Evolutionary conservation across 2,797 vertebrate genomes (phyloP), one percentile per base, ranked within the genome.

Genomic region (Delichon dasypus): DNA sequence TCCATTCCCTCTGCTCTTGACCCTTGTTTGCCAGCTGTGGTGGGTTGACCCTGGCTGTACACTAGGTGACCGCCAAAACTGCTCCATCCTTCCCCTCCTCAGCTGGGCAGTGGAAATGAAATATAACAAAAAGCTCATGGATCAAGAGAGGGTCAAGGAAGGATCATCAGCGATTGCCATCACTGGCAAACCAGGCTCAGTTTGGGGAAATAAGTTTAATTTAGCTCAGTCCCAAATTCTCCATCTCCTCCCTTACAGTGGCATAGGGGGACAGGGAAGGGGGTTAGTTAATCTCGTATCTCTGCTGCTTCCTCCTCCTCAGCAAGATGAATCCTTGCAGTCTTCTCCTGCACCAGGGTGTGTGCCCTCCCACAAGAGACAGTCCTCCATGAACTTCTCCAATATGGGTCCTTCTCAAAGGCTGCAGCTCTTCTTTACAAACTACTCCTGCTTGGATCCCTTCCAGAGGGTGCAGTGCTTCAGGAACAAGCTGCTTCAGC

Each of bases 231-330:
- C 10, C 26, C 29, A 38, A 30, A 57, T 38, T 76, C 60, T 73
- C 36, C 11, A 4, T n/a, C 19, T 70, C 30, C 10, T 77, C 13
- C 5, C 23, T 47, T 71, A 25, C 14, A 40, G 25, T 25, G n/a
- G 20, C 3, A 3, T 2, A 55, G 3, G 3, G 9, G 14, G 8
- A 13, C 2, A 9, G 25, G 26, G 10, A 81, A 73, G 10, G 4
- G 25, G 16, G 8, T 29, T 64, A 64, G 17, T 48, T 62, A 53
- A 45, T 62, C 21, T 34, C 18, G 16, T 0, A 2, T 62, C 11
- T 66, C 27, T 80, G n/a, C 50, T 4, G 1, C 7, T 75, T 27
- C 14, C 36, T 74, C 30, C 47, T 47, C 16, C 32, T 61, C 16
- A 55, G 19, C 0, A 2, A 30, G 16, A n/a, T 32, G 16, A 61